A percentile compares a stretch with the other conserved stretches of the same genome.
Conservation (phyloP, 2,797 vertebrate species). For the Megaceryle alcyon region DNA sequence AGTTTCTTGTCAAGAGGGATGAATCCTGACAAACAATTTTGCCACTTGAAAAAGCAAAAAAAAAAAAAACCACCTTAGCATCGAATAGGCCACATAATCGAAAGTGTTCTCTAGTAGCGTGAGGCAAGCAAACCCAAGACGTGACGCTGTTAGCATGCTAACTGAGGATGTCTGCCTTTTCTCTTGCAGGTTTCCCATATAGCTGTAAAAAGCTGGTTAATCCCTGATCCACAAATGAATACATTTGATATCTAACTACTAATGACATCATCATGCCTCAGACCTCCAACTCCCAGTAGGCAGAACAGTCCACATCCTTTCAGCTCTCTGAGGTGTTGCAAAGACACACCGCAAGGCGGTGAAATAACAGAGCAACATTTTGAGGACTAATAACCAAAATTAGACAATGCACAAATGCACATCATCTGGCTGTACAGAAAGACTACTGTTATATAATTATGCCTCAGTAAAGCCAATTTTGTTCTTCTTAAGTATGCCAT, state of each 20-base stretch:
- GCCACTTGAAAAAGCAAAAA: not conserved
- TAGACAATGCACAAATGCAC: not conserved
- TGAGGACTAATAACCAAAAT: not conserved
- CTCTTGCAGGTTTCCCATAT: not conserved
- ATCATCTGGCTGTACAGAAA: not conserved
- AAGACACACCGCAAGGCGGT: not conserved
- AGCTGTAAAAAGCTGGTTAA: not conserved
- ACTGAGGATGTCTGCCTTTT: not conserved
- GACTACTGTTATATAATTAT: not conserved
- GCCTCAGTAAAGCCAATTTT: not conserved
- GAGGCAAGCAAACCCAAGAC: not conserved
- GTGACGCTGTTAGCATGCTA: not conserved
- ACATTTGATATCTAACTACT: not conserved
- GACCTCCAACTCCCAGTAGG: not conserved
- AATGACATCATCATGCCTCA: not conserved
- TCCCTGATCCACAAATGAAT: not conserved
- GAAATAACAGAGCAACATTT: not conserved
- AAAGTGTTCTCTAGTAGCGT: not conserved
- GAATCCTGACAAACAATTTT: not conserved
- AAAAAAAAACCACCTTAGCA: not conserved
- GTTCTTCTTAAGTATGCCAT: not conserved
- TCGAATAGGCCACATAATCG: not conserved
- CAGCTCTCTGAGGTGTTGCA: not conserved
- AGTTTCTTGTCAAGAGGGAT: not conserved
- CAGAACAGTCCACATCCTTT: not conserved